Evolutionary conservation across 2,888 invertebrate species (phyloP), one percentile per base, ranked within the genome.

Genomic region (Pristionchus arcanus): DNA sequence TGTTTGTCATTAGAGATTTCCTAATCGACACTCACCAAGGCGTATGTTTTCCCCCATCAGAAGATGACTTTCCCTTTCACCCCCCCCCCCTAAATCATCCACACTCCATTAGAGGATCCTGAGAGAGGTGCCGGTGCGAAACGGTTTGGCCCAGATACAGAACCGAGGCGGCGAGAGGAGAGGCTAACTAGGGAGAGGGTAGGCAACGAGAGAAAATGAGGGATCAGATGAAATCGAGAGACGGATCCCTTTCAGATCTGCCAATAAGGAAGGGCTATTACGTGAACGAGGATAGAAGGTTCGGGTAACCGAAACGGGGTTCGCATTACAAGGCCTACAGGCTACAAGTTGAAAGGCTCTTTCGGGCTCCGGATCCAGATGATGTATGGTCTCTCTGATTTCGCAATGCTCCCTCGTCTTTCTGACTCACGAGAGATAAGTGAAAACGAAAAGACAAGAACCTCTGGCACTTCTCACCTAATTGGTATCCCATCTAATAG

Each of bases 261-360:
- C 59, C 84, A 34, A 85, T 34, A 53, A 42, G 25, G 83, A 85
- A 59, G 49, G 84, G 84, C 31, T 85, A 85, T 85, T 85, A 85
- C 84, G 84, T 59, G 84, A 85, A 85, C 84, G 59, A 59, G 5
- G 55, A 1, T 25, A 42, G 42, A 42, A 83, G 49, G 53, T 77
- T 31, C 25, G 81, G 15, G 81, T 37, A 59, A 63, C 59, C 31
- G 7, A 34, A 59, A 31, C 2, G 21, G 55, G 49, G 9, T n/a
- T 83, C 77, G 28, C n/a, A 21, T 42, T 81, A 53, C 81, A 0
- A 49, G 15, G 34, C 42, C n/a, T 42, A 9, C n/a, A 34, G 15
- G 42, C 81, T 49, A 81, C 81, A 81, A 81, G 81, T 81, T 81
- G n/a, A 49, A n/a, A 2, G 25, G 25, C 21, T 49, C 25, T 25